These are phyloP conservation scores for Lymantria dispar DNA, from an alignment of 2,888 invertebrate genomes.

Conservation along the genomic window DNA sequence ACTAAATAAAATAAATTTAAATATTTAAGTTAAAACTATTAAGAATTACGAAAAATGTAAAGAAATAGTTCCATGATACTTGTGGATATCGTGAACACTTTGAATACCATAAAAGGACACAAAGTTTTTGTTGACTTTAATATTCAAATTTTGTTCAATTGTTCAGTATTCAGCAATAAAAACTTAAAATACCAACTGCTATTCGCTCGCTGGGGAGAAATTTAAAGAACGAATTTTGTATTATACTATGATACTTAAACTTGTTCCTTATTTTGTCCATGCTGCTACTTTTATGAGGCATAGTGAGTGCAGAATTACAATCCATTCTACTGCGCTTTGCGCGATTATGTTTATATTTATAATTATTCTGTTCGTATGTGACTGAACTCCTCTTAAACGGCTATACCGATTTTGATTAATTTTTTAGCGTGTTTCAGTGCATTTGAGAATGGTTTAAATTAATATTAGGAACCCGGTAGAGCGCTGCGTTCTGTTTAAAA, in stretches of 20 bases:
- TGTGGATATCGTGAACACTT: background rate
- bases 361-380: too few species aligned
- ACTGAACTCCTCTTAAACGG: too few species aligned
- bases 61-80: slow-evolving; percentile 1
- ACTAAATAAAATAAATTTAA: background rate
- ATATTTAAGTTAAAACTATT: background rate
- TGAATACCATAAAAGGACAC: slow-evolving; percentile 2
- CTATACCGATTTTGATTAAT: too few species aligned
- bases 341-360: too few species aligned
- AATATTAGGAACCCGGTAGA: too few species aligned
- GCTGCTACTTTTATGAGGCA: too few species aligned
- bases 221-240: slow-evolving; percentile 3
- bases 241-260: background rate
- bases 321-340: slow-evolving; percentile 2
- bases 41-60: background rate
- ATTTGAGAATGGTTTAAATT: too few species aligned
- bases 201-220: slow-evolving; percentile 2
- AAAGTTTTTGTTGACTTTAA: background rate
- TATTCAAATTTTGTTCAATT: slow-evolving; percentile 2
- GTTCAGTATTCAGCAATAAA: slow-evolving; percentile 5
- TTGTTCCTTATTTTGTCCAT: background rate
- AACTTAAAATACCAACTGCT: slow-evolving; percentile 4
- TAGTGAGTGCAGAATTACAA: background rate
- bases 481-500: too few species aligned
- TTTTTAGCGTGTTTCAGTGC: too few species aligned